These are phyloP conservation scores for Panzeria rudis DNA, from an alignment of 2,888 invertebrate species.

Conservation along the genomic window DNA sequence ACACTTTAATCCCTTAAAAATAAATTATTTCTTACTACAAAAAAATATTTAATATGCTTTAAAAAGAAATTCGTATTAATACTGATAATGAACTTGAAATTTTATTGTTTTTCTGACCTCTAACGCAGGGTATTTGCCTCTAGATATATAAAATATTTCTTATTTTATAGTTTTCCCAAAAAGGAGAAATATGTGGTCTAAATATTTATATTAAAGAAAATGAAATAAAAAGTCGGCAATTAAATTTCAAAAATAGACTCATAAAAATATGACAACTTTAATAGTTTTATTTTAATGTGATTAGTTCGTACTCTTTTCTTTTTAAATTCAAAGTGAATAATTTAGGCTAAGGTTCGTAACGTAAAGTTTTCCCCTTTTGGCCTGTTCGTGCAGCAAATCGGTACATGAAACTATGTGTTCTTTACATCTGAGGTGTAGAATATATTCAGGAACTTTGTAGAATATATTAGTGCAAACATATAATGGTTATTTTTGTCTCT, in stretches of 20 bases:
- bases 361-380: too few species aligned
- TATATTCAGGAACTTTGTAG: too few species aligned
- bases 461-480: too few species aligned
- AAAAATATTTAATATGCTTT: background rate
- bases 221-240: background rate
- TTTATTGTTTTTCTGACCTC: background rate
- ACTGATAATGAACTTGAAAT: conserved; percentile 2
- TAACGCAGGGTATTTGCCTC: background rate
- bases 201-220: background rate
- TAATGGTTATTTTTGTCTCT: too few species aligned
- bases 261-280: background rate
- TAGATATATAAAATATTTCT: background rate
- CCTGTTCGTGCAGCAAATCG: too few species aligned
- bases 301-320: too few species aligned
- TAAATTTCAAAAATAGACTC: background rate
- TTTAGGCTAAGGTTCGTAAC: too few species aligned
- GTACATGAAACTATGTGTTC: too few species aligned
- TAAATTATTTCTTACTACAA: background rate
- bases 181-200: background rate
- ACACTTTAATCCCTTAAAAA: background rate
- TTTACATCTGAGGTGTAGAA: too few species aligned
- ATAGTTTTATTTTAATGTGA: background rate
- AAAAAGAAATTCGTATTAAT: background rate
- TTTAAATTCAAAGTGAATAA: too few species aligned
- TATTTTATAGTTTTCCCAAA: background rate